Evolutionary conservation across 2,888 invertebrate species (phyloP).

Genomic region (Julus scanicus): DNA sequence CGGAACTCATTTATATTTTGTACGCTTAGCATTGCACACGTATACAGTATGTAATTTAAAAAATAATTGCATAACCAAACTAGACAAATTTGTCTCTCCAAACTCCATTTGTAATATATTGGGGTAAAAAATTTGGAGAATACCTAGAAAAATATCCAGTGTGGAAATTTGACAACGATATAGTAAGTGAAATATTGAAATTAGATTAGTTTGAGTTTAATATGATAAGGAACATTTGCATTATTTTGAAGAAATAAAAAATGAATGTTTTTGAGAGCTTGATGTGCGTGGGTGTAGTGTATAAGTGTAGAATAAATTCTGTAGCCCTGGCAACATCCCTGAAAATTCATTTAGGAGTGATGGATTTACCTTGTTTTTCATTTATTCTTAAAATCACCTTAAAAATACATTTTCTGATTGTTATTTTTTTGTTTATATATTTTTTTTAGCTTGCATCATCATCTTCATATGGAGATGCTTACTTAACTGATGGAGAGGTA

Average conservation of each 20-base stretch:
- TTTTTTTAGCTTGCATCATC: background rate
- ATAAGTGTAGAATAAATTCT: background rate
- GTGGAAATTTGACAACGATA: no score
- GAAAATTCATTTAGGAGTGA: background rate
- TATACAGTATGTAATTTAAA: no score
- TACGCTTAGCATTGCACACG: no score
- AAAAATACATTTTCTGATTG: background rate
- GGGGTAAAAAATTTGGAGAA: no score
- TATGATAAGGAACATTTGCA: no score
- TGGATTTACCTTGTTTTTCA: background rate
- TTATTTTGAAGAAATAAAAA: background rate
- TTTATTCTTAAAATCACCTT: background rate
- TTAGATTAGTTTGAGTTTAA: no score
- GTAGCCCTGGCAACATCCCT: background rate
- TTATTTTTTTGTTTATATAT: background rate
- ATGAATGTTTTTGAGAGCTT: background rate
- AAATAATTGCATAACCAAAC: no score
- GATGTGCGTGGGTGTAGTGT: background rate
- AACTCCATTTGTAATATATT: no score
- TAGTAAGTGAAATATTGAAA: no score
- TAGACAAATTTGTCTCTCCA: no score
- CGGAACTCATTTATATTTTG: no score
- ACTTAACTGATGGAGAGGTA: slow-evolving; percentile 41
- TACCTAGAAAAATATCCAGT: no score
- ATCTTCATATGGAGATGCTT: slow-evolving; percentile 40